Evolutionary conservation across 2,797 vertebrate genomes (phyloP), one percentile per base, ranked within the genome.

Genomic region (Clarias laeviceps): DNA sequence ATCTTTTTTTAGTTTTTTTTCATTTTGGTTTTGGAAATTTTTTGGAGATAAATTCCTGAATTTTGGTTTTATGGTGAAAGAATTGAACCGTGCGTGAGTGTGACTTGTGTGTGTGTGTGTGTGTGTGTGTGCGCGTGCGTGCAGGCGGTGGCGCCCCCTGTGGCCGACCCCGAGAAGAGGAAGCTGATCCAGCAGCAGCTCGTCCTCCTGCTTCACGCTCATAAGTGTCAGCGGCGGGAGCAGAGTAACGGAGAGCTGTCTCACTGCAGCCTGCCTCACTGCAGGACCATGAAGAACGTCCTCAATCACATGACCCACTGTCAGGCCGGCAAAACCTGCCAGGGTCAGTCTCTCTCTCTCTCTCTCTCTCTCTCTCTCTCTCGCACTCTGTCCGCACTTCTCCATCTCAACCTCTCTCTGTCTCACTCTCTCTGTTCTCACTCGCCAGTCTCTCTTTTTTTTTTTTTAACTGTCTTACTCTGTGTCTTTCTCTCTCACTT

Each of bases 301-400:
- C 95, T 99, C 78, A 99, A 99, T 94, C 98, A 99, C 91, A 99
- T 99, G 98, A 99, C 98, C 73, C 98, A 98, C 91, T 99, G 98
- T 93, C 96, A 97, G 92, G 96, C 96, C 87, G 98, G 98, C 94
- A 99, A 99, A 90, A 97, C 97, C 87, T 99, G 98, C 95, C 98
- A 99, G 92, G 98, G 98, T 99, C 20, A n/a, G 22, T 62, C 34
- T 56, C 77, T 65, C n/a, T 1, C 64, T 65, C 24, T 64, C 6
- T 64, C 24, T 27, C 24, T 6, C 18, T 40, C 7, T 70, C 0
- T 22, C 17, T 40, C 32, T 37, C 66, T 3, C 32, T 34, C 15
- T 69, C 3, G 9, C 32, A 1, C 18, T 22, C 65, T 68, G 9
- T 11, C 59, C 22, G 9, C 59, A 65, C 40, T 9, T 0, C 0